Conservation (phyloP, 1,140 invertebrate species). For the Triops cancriformis region DNA sequence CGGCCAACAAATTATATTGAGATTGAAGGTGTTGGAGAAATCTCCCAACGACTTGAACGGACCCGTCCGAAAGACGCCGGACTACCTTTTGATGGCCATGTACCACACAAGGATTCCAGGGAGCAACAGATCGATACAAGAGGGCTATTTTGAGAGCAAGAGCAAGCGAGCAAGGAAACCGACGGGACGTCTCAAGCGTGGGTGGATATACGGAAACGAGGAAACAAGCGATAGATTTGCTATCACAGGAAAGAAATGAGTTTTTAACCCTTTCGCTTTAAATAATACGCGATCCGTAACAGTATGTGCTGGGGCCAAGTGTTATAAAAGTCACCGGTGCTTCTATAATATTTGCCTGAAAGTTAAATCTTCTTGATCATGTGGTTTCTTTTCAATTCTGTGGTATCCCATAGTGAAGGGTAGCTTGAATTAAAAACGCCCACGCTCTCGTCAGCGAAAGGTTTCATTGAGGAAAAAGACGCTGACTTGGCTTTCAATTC, state of each 20-base stretch:
- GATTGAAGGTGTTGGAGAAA: background rate
- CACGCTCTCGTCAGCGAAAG: background rate
- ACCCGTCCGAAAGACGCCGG: background rate
- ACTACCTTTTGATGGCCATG: background rate
- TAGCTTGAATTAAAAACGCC: background rate
- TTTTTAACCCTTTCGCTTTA: background rate
- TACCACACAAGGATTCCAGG: background rate
- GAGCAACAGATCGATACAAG: background rate
- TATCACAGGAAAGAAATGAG: background rate
- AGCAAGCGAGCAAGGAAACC: background rate
- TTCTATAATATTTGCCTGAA: background rate
- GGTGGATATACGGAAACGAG: background rate
- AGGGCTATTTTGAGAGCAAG: constrained; percentile 1
- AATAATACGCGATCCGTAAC: background rate
- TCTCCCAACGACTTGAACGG: too few relatives aligned
- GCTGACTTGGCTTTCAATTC: background rate
- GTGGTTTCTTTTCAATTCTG: too few relatives aligned
- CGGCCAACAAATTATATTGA: too few relatives aligned
- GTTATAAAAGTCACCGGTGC: background rate
- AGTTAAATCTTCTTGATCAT: too few relatives aligned
- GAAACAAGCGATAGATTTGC: background rate
- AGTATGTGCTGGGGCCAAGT: background rate
- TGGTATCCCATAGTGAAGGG: background rate
- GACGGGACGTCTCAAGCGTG: background rate
- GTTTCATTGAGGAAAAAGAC: background rate